Base-by-base conservation (phyloP, 2,888 invertebrate genomes). In the Acanthoscelides obtectus region DNA sequence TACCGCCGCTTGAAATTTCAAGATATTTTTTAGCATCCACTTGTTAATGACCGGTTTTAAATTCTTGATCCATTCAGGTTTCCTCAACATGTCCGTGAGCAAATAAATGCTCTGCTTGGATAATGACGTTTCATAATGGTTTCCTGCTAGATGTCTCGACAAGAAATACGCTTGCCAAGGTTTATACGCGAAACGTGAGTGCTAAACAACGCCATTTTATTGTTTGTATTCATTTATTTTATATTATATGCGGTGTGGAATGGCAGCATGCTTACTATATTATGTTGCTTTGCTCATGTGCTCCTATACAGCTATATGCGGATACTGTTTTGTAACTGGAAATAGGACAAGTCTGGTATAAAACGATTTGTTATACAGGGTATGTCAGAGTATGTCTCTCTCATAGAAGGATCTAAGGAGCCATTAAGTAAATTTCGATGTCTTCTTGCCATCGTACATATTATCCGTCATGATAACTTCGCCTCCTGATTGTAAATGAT, bases 81-180 rank as follows among this genome's bases (percentile, higher is more conserved):
- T 45, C 45, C 45, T 45, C 17, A 45, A 45, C 45, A 45, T 45
- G 45, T 45, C 45, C 8, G 45, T 17, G 45, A 45, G 45, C 45
- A 45, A 45, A 45, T 45, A 45, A 45, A 45, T 3, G 45, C 45
- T 45, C 45, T 45, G 45, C 66, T 66, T 66, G 22, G 66, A 20
- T 66, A 66, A 66, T 66, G 66, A 66, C 66, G 22, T 66, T 66
- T 22, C 21, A 22, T 66, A 66, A 66, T 66, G 66, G 22, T 66
- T 66, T 66, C 66, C 66, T 66, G 66, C 20, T 21, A 66, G 66
- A 45, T 3, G 45, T 45, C 45, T 45, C 12, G 45, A 45, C 45
- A 45, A 45, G 45, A 45, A 45, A 45, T 17, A 45, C 17, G 45
- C 45, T 45, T 1, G 45, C 45, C 45, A 45, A 45, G 45, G 45